These are phyloP conservation scores for Acanthurus lineatus DNA, from an alignment of 2,797 vertebrate species.

Conservation along the genomic window DNA sequence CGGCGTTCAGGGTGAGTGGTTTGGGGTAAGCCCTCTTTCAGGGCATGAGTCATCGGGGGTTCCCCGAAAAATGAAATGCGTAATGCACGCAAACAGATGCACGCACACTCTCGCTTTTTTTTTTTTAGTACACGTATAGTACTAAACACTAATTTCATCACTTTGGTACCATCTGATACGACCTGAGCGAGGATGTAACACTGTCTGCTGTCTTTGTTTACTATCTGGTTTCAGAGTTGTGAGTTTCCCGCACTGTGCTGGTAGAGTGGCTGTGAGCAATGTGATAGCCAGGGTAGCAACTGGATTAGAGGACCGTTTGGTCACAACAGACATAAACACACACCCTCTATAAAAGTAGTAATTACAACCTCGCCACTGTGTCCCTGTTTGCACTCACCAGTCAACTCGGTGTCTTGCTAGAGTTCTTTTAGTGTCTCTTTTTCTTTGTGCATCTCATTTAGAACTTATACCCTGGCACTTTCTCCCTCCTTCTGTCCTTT, in stretches of 20 bases:
- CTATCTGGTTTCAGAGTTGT: conserved; percentile 51
- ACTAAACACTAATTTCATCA: conserved; percentile 18
- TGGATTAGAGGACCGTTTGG: conserved; percentile 55
- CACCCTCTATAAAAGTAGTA: conserved; percentile 67
- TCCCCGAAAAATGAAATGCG: conserved; percentile 29
- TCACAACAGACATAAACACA: conserved; percentile 70
- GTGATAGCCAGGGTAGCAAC: conserved; percentile 52
- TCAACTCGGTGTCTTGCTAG: conserved; percentile 6
- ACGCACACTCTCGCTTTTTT: not conserved
- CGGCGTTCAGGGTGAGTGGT: conserved; percentile 38
- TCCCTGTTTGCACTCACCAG: conserved; percentile 63
- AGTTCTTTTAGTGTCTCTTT: conserved; percentile 2
- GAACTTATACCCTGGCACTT: not conserved
- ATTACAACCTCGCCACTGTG: conserved; percentile 62
- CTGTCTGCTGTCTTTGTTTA: conserved; percentile 26
- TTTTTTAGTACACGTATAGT: not conserved
- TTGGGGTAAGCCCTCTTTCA: conserved; percentile 69
- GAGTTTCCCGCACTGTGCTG: conserved; percentile 56
- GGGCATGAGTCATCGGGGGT: conserved; percentile 63
- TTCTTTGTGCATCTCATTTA: not conserved
- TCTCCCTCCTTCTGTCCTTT: not conserved
- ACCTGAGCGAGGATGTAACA: conserved; percentile 54
- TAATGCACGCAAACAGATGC: not conserved
- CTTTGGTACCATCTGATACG: conserved; percentile 38
- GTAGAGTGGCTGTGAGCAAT: conserved; percentile 54